A percentile compares a stretch with the other conserved stretches of the same genome.
These are phyloP conservation scores for Andinoacara biseriatus DNA, from an alignment of 2,113 vertebrate species.

Conservation along the genomic window DNA sequence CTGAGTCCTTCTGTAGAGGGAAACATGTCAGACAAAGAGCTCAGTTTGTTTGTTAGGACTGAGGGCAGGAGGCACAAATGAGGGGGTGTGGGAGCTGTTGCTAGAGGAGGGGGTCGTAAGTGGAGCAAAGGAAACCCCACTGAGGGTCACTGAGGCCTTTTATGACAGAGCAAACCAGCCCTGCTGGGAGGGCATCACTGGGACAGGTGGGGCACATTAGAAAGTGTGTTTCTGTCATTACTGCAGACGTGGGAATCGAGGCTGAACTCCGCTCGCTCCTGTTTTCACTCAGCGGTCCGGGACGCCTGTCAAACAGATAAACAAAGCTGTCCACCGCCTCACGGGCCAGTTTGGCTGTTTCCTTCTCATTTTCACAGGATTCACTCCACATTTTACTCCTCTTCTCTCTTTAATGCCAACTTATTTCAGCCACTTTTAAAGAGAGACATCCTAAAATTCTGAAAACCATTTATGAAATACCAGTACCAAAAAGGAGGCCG, in stretches of 20 bases:
- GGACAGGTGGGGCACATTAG: slow-evolving; percentile 59
- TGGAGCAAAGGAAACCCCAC: slow-evolving; percentile 9
- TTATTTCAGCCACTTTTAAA: neutral
- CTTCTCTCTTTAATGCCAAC: neutral
- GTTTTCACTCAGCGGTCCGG: slow-evolving; percentile 40
- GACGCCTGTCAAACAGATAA: slow-evolving; percentile 51
- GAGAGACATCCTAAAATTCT: neutral
- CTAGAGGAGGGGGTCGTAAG: neutral
- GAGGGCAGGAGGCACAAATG: neutral
- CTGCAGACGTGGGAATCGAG: slow-evolving; percentile 30
- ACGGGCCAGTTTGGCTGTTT: neutral
- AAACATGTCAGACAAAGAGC: neutral
- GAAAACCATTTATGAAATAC: neutral
- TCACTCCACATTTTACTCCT: neutral
- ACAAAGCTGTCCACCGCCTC: slow-evolving; percentile 10
- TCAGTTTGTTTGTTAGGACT: neutral
- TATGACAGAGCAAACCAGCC: slow-evolving; percentile 57
- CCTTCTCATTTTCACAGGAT: neutral
- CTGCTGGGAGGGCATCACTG: slow-evolving; percentile 33
- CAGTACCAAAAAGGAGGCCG: neutral
- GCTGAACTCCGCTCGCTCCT: slow-evolving; percentile 1
- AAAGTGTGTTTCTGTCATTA: slow-evolving; percentile 74
- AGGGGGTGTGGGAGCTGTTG: neutral
- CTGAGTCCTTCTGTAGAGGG: neutral
- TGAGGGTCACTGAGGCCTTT: slow-evolving; percentile 18